phyloP scores from a whole-genome alignment of 1,140 invertebrate species.

The Brachionus rubens region DNA sequence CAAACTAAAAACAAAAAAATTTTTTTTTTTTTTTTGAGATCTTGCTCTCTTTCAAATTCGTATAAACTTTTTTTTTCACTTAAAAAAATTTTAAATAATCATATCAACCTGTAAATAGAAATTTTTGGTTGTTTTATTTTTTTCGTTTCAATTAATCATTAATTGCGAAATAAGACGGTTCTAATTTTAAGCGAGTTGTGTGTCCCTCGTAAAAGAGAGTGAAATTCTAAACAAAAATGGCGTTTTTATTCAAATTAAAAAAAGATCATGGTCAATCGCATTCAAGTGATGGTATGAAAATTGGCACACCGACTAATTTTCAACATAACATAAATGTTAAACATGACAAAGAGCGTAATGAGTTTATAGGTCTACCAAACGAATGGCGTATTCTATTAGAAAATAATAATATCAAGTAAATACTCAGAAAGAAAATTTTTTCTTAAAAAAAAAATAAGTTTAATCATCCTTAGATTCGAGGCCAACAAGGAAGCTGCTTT shows the following conservation, averaged over 20 bases:
- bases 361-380: slow-evolving; percentile 25
- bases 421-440: too few relatives aligned
- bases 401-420: slow-evolving; percentile 41
- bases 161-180: background rate
- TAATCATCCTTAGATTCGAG: background rate
- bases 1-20: too few relatives aligned
- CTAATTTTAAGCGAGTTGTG: too few relatives aligned
- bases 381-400: slow-evolving; percentile 26
- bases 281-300: slow-evolving; percentile 18
- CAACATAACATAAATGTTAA: slow-evolving; percentile 43
- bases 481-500: slow-evolving; percentile 37
- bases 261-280: slow-evolving; percentile 2
- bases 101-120: slow-evolving; percentile 14
- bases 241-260: slow-evolving; percentile 26
- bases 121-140: background rate
- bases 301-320: slow-evolving; percentile 44
- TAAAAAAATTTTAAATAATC: background rate
- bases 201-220: too few relatives aligned
- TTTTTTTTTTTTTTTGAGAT: background rate
- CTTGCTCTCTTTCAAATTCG: background rate
- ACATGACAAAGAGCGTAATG: slow-evolving; percentile 38
- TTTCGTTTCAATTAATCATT: background rate
- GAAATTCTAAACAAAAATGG: background rate
- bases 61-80: background rate
- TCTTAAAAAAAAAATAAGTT: background rate